These are phyloP conservation scores for Sitodiplosis mosellana DNA, from an alignment of 1,140 invertebrate genomes.

Conservation along the genomic window DNA sequence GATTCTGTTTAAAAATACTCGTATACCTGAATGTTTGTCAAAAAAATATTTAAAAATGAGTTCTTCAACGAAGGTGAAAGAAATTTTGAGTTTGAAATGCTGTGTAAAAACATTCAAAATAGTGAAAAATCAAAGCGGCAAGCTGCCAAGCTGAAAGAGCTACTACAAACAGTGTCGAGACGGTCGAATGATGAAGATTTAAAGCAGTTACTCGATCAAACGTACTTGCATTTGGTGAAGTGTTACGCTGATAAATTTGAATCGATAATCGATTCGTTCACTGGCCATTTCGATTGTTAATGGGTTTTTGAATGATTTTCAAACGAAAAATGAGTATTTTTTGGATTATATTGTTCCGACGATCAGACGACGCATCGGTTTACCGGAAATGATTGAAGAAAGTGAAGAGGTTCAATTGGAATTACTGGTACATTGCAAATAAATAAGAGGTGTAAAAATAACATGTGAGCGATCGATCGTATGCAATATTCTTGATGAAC, in stretches of 20 bases:
- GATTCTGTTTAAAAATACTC: too few relatives aligned
- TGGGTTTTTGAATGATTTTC: slow-evolving; percentile 28
- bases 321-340: slow-evolving; percentile 39
- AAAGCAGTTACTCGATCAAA: slow-evolving; percentile 13
- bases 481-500: too few relatives aligned
- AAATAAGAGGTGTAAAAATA: too few relatives aligned
- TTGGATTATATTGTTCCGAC: slow-evolving; percentile 58
- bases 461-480: too few relatives aligned
- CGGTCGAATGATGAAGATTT: slow-evolving; percentile 5
- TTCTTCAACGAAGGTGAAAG: too few relatives aligned
- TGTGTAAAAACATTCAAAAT: slow-evolving; percentile 3
- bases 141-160: slow-evolving; percentile 5
- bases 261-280: slow-evolving; percentile 37
- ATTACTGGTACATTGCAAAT: slow-evolving; percentile 45
- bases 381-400: slow-evolving; percentile 54
- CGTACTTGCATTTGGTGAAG: slow-evolving; percentile 31
- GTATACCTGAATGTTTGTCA: too few relatives aligned
- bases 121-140: slow-evolving; percentile 6
- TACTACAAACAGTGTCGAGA: background rate
- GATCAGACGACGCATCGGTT: slow-evolving; percentile 53
- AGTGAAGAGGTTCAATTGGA: slow-evolving; percentile 72
- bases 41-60: too few relatives aligned
- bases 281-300: slow-evolving; percentile 30
- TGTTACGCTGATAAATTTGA: slow-evolving; percentile 38
- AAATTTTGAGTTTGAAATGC: background rate